These are phyloP conservation scores for Chlorodrepanis virens DNA, from an alignment of 2,113 vertebrate species.

Conservation along the genomic window DNA sequence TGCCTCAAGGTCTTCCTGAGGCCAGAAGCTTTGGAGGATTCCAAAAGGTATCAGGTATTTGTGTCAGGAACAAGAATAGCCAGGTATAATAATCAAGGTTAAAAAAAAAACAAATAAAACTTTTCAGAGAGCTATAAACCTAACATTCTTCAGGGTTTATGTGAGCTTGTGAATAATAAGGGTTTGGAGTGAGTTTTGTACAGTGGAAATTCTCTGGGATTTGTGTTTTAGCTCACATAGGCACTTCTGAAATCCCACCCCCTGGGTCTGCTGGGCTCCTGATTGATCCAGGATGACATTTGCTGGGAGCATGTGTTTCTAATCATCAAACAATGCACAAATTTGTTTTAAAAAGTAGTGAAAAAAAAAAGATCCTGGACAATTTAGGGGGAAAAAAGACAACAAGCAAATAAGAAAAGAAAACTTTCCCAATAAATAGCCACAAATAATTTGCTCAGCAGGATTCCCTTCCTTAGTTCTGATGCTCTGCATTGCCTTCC, in stretches of 20 bases:
- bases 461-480: neutral
- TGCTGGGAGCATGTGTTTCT: conserved; percentile 39
- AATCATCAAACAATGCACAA: conserved; percentile 52
- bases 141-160: conserved; percentile 53
- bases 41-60: conserved; percentile 25
- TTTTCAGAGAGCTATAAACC: conserved; percentile 16
- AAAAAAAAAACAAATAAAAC: conserved; percentile 13
- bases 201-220: conserved; percentile 45
- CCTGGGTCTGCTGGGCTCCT: conserved; percentile 36
- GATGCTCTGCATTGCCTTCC: neutral
- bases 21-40: conserved; percentile 43
- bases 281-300: conserved; percentile 61
- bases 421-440: neutral
- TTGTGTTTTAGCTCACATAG: conserved; percentile 58
- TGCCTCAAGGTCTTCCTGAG: neutral
- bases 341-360: neutral
- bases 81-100: conserved; percentile 58
- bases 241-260: conserved; percentile 56
- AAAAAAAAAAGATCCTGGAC: neutral
- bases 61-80: conserved; percentile 18
- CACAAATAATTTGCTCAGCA: neutral
- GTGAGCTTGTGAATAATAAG: conserved; percentile 48
- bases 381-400: neutral
- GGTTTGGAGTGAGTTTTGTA: conserved; percentile 38
- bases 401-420: neutral